These are phyloP conservation scores for Ditylenchus weischeri DNA, from an alignment of 2,888 invertebrate genomes.

Conservation along the genomic window DNA sequence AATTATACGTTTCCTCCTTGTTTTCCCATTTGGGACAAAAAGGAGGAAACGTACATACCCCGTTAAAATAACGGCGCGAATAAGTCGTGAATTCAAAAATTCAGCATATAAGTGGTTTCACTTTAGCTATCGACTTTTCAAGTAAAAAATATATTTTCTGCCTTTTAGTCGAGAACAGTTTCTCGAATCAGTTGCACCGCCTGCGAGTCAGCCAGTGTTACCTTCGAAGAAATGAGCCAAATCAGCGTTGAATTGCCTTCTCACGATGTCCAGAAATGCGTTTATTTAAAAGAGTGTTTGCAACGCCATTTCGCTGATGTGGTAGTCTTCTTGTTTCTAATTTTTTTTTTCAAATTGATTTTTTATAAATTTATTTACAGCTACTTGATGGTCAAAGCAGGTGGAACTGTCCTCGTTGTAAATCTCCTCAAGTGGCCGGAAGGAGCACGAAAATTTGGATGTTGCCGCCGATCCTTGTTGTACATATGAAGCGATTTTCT, in stretches of 20 bases:
- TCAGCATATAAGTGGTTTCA: no score
- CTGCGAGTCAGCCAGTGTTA: conserved; percentile 43
- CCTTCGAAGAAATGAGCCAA: conserved; percentile 49
- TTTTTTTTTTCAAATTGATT: background rate
- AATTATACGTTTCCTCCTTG: no score
- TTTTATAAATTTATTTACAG: conserved; percentile 8
- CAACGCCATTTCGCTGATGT: conserved; percentile 15
- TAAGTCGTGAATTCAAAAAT: no score
- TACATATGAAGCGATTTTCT: conserved; percentile 53
- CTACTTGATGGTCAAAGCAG: conserved; percentile 12
- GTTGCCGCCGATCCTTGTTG: conserved; percentile 45
- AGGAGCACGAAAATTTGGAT: conserved; percentile 46
- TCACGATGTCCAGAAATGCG: background rate
- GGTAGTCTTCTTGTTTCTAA: conserved; percentile 1
- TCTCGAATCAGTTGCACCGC: conserved; percentile 41
- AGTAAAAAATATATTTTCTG: no score
- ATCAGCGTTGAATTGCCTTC: conserved; percentile 22
- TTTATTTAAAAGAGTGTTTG: conserved; percentile 8
- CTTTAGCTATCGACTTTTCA: no score
- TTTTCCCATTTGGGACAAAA: no score
- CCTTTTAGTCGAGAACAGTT: conserved; percentile 35
- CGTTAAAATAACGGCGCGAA: no score
- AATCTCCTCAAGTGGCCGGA: conserved; percentile 34
- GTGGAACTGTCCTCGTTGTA: conserved; percentile 55
- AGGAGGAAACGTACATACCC: no score